Conservation (phyloP, 2,797 vertebrate genomes). For the Limosa lapponica region DNA sequence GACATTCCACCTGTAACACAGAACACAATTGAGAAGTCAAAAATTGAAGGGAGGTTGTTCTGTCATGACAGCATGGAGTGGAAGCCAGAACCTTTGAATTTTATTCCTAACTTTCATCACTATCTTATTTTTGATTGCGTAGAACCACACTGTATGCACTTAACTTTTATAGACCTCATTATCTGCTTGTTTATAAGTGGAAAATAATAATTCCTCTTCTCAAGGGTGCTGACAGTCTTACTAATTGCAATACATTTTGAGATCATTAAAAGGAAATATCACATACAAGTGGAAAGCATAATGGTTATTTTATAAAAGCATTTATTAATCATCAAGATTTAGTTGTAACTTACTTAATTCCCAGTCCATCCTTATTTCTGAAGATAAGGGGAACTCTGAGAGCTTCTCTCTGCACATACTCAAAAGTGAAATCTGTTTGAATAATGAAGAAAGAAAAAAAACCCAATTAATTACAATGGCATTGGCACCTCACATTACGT, state of each 20-base stretch:
- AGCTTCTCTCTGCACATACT: conserved; percentile 95
- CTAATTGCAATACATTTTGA: conserved; percentile 14
- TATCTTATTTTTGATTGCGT: neutral
- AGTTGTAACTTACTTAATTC: conserved; percentile 90
- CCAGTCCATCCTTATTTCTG: conserved; percentile 91
- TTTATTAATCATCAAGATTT: conserved; percentile 37
- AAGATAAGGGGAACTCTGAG: conserved; percentile 92
- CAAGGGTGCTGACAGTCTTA: neutral
- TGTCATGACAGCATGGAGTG: neutral
- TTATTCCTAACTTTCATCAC: neutral
- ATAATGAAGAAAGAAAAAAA: conserved; percentile 45
- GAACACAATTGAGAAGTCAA: neutral
- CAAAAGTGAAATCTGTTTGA: conserved; percentile 94
- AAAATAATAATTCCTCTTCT: conserved; percentile 25
- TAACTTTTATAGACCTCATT: conserved; percentile 30
- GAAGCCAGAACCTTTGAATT: neutral
- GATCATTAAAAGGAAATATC: conserved; percentile 38
- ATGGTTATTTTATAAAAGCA: conserved; percentile 47
- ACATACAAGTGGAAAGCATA: neutral
- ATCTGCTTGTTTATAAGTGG: conserved; percentile 17
- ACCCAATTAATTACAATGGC: conserved; percentile 19
- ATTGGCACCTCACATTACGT: neutral
- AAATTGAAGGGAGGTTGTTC: neutral
- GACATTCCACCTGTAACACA: neutral
- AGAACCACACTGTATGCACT: neutral